These are phyloP conservation scores for Phrynocephalus versicolor DNA, from an alignment of 2,113 vertebrate genomes.

Conservation along the genomic window DNA sequence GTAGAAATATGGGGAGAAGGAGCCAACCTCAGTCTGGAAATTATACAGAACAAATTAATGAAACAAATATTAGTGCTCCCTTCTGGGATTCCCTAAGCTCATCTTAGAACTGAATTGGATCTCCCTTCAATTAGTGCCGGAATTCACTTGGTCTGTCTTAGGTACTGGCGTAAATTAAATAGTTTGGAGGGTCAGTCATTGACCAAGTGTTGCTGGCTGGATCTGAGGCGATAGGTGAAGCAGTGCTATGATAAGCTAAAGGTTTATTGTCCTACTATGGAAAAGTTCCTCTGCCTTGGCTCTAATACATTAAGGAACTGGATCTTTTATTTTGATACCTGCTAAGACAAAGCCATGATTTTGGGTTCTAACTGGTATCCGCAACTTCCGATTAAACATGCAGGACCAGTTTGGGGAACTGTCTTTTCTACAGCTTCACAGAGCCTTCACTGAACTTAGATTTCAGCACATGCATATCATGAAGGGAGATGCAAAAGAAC, in stretches of 20 bases:
- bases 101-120: no score
- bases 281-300: background rate
- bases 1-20: background rate
- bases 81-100: no score
- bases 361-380: background rate
- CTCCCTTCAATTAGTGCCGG: background rate
- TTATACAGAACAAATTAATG: background rate
- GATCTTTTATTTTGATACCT: background rate
- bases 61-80: background rate
- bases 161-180: background rate
- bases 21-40: background rate
- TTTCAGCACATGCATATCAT: no score
- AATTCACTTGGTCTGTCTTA: background rate
- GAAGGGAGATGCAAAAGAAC: no score
- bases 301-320: background rate
- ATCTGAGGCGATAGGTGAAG: background rate
- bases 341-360: background rate
- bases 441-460: background rate
- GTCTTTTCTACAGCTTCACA: background rate
- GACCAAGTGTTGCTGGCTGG: background rate
- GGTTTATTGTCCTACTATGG: no score
- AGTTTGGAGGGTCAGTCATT: background rate
- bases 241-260: background rate
- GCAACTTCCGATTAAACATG: background rate
- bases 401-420: background rate